Percentiles rank a stretch among this genome's conserved stretches.
These are phyloP conservation scores for Peucedramus taeniatus DNA, from an alignment of 2,113 vertebrate species.

Conservation along the genomic window DNA sequence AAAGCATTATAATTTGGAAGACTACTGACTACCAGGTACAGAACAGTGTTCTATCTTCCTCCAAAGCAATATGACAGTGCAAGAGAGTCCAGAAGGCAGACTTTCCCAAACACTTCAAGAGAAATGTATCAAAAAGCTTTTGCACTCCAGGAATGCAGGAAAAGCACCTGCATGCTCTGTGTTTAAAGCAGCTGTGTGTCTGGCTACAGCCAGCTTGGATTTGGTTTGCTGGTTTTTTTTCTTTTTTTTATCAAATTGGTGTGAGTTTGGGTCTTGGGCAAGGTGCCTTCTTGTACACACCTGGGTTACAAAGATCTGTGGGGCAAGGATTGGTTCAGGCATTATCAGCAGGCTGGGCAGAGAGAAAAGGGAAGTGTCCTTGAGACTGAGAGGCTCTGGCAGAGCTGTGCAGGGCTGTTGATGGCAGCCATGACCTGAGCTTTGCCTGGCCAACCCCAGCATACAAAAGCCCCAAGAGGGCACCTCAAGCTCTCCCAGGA, in stretches of 20 bases:
- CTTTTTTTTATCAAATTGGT: background rate
- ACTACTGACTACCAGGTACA: background rate
- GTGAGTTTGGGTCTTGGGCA: background rate
- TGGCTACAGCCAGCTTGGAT: background rate
- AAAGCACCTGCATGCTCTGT: rapidly evolving
- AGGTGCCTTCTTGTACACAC: background rate
- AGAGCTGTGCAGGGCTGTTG: background rate
- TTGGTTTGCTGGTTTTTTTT: background rate
- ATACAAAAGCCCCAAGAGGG: background rate
- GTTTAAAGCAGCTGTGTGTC: background rate
- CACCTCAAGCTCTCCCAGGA: background rate
- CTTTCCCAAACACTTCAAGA: background rate
- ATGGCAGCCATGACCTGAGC: background rate
- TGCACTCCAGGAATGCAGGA: background rate
- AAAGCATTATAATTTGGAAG: background rate
- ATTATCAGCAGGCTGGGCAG: background rate
- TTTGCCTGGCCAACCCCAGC: background rate
- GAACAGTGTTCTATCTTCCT: background rate
- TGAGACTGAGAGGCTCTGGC: background rate
- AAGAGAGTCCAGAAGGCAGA: background rate
- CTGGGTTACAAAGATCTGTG: background rate
- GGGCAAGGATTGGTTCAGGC: background rate
- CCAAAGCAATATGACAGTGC: background rate
- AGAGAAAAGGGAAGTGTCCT: background rate
- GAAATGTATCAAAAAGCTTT: background rate